Evolutionary conservation across 2,797 vertebrate genomes (phyloP).

Genomic region (Melanotaenia boesemani): DNA sequence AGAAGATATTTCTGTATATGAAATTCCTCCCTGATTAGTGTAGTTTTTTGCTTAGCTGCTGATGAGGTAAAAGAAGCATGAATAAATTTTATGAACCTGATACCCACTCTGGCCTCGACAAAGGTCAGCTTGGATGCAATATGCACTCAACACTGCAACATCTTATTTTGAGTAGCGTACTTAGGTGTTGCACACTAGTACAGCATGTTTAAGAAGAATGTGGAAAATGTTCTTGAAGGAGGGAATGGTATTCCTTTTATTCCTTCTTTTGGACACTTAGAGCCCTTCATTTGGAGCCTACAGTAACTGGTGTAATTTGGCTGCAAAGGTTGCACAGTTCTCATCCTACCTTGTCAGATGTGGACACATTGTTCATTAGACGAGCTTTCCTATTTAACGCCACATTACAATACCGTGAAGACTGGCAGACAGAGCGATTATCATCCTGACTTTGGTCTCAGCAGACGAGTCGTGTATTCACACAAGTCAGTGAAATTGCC

Average conservation of each 20-base stretch:
- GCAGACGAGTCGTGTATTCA: constrained; percentile 54
- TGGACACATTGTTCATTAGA: constrained; percentile 80
- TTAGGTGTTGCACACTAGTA: constrained; percentile 74
- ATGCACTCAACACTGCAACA: constrained; percentile 67
- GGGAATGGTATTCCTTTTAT: constrained; percentile 41
- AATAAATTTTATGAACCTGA: constrained; percentile 58
- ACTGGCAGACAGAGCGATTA: constrained; percentile 65
- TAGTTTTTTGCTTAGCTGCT: constrained; percentile 8
- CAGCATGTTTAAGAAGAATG: constrained; percentile 54
- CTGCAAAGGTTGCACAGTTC: constrained; percentile 70
- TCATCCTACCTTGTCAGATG: constrained; percentile 78
- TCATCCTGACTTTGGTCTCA: constrained; percentile 66
- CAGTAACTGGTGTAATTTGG: constrained; percentile 62
- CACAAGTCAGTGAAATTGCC: constrained; percentile 50
- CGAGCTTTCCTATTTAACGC: constrained; percentile 81
- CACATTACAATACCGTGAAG: constrained; percentile 75
- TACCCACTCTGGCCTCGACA: constrained; percentile 57
- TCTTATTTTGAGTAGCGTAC: constrained; percentile 80
- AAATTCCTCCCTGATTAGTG: constrained; percentile 41
- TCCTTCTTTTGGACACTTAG: constrained; percentile 30
- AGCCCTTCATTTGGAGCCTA: constrained; percentile 24
- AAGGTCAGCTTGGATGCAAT: constrained; percentile 58
- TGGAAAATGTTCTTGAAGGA: constrained; percentile 39
- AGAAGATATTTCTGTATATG: constrained; percentile 39
- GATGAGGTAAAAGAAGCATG: constrained; percentile 37